A percentile compares a stretch with the other conserved stretches of the same genome.
Conservation (phyloP, 2,113 vertebrate genomes). For the Brevimyrus niger region DNA sequence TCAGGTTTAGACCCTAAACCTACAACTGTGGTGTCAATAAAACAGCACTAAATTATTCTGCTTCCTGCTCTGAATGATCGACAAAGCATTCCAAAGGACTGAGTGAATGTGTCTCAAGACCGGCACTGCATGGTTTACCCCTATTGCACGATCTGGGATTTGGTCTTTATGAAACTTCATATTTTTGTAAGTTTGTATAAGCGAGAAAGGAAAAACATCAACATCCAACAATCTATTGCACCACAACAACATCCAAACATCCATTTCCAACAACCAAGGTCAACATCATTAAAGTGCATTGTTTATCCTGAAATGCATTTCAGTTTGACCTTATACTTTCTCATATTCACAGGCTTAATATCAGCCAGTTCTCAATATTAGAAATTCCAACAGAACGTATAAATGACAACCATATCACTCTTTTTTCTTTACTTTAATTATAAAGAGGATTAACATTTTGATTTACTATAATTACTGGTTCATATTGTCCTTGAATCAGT, state of each 20-base stretch:
- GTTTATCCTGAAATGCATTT: not conserved
- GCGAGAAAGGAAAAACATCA: not conserved
- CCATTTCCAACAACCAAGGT: not conserved
- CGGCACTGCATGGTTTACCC: not conserved
- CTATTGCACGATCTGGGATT: not conserved
- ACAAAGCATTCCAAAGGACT: not conserved
- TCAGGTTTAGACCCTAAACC: constrained; percentile 40
- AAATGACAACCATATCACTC: not conserved
- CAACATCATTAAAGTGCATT: not conserved
- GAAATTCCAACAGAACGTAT: not conserved
- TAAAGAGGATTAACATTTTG: not conserved
- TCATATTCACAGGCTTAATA: constrained; percentile 1
- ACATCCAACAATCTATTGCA: too few species aligned
- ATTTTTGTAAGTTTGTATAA: not conserved
- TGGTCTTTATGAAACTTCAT: not conserved
- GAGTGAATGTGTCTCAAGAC: not conserved
- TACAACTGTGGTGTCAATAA: constrained; percentile 19
- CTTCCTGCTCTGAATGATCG: not conserved
- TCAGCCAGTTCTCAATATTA: not conserved
- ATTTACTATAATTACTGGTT: not conserved
- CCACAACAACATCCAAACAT: too few species aligned
- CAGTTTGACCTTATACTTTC: not conserved
- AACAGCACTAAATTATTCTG: constrained; percentile 9
- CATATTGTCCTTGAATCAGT: not conserved
- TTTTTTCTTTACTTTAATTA: not conserved